Conservation (phyloP, 2,113 vertebrate species). For the Corythaixoides concolor region DNA sequence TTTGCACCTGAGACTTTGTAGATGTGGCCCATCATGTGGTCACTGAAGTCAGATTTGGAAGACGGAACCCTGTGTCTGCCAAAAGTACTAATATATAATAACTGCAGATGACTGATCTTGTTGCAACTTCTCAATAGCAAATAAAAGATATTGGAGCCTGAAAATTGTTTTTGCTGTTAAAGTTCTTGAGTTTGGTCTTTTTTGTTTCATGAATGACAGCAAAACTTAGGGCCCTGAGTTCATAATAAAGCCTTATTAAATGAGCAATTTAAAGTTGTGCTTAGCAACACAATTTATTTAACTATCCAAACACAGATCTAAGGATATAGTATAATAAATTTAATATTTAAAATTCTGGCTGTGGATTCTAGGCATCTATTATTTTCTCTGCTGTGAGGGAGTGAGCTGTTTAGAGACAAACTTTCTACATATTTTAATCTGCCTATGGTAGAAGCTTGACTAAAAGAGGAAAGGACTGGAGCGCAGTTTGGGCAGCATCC, state of each 20-base stretch:
- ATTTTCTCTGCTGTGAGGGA: constrained; percentile 38
- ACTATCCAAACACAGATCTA: constrained; percentile 6
- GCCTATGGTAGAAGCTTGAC: background rate
- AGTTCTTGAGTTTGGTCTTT: background rate
- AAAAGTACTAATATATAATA: background rate
- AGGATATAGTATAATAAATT: background rate
- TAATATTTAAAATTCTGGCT: constrained; percentile 19
- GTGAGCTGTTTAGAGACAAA: constrained; percentile 14
- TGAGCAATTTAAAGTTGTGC: background rate
- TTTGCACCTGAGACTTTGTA: background rate
- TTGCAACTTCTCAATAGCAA: background rate
- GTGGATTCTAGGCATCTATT: constrained; percentile 27
- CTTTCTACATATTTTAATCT: constrained; percentile 10
- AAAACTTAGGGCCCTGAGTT: background rate
- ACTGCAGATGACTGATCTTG: background rate
- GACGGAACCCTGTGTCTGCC: background rate
- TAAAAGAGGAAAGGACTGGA: background rate
- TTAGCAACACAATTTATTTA: constrained; percentile 1
- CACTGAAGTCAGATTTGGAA: background rate
- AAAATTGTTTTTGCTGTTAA: background rate
- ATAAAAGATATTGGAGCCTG: background rate
- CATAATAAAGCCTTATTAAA: background rate
- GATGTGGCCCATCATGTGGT: background rate
- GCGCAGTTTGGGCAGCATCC: background rate
- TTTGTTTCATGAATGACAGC: background rate